Evolutionary conservation across 2,888 invertebrate genomes (phyloP), one percentile per base, ranked within the genome.

Genomic region (Sarcophaga caerulescens): DNA sequence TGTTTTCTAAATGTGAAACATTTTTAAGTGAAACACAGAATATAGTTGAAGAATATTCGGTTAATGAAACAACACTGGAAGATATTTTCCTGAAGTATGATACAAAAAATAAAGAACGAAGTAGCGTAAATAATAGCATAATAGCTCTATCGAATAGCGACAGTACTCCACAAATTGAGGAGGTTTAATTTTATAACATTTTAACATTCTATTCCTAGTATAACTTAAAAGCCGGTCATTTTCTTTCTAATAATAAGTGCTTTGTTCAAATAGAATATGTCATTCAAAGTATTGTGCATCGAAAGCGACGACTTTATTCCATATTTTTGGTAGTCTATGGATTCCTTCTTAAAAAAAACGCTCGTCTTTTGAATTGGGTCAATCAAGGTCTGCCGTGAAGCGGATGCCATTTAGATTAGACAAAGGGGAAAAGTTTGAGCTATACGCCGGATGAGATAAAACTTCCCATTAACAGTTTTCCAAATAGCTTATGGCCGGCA

Each of bases 1-100:
- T 97, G 83, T 97, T 97, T 92, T 89, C 94, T 0, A 93, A 93
- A 66, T 94, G 96, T 87, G 96, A 96, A 89, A 86, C 90, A 0
- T 94, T 94, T 88, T 75, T 87, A 0, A 86, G 89, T 12, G 92
- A 92, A 89, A 91, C 93, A 0, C 23, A 87, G 0, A 93, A 95
- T 84, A 92, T 97, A 4, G 93, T 97, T 4, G 95, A 96, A 87
- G 97, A 97, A 93, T 97, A 97, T 92, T 95, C 96, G 0, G 95
- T 97, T 4, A 96, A 96, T 60, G 97, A 97, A 92, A 96, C 97
- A 11, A 96, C 96, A 0, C 93, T 97, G 25, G 97, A 97, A 91
- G 97, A 97, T 92, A 96, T 97, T 83, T 96, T 96, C 92, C 92
- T 96, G 11, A 92, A 92, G 78, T 91, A 92, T 71, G 91, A 91